These are phyloP conservation scores for Tenthredo mesomela DNA, from an alignment of 2,888 invertebrate species.

Conservation along the genomic window DNA sequence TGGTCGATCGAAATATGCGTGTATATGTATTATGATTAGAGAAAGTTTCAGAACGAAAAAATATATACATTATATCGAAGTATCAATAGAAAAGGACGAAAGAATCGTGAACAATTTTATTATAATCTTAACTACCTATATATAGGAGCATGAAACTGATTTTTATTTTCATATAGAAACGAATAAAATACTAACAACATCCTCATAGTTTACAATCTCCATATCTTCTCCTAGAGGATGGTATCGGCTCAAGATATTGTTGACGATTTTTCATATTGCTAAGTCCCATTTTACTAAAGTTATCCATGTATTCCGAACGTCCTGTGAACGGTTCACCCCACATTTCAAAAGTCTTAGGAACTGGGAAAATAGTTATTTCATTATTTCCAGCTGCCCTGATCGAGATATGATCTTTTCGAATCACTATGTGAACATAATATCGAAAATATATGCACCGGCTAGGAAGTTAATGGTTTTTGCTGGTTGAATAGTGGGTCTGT, in stretches of 20 bases:
- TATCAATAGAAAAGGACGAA: not conserved
- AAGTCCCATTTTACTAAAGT: slow-evolving; percentile 81
- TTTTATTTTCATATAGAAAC: not conserved
- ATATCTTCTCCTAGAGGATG: slow-evolving; percentile 82
- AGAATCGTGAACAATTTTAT: not conserved
- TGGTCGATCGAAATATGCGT: slow-evolving; percentile 51
- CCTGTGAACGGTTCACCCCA: slow-evolving; percentile 82
- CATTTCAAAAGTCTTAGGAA: slow-evolving; percentile 79
- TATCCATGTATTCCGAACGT: slow-evolving; percentile 83
- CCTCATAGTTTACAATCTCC: slow-evolving; percentile 76
- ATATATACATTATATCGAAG: not conserved
- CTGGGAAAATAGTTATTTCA: slow-evolving; percentile 62
- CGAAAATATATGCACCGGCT: slow-evolving; percentile 60
- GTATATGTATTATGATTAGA: not conserved
- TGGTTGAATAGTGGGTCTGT: slow-evolving; percentile 81
- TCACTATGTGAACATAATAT: not conserved
- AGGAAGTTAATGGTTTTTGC: slow-evolving; percentile 67
- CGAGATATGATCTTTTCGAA: not conserved
- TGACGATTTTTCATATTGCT: slow-evolving; percentile 82
- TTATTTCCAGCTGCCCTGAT: not conserved
- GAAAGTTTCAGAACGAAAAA: not conserved
- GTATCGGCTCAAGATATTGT: slow-evolving; percentile 81
- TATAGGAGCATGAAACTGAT: not conserved
- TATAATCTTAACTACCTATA: too few relatives aligned
- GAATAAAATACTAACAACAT: not conserved